Evolutionary conservation across 2,797 vertebrate genomes (phyloP), one percentile per base, ranked within the genome.

Genomic region (Amphiprion clarkii): DNA sequence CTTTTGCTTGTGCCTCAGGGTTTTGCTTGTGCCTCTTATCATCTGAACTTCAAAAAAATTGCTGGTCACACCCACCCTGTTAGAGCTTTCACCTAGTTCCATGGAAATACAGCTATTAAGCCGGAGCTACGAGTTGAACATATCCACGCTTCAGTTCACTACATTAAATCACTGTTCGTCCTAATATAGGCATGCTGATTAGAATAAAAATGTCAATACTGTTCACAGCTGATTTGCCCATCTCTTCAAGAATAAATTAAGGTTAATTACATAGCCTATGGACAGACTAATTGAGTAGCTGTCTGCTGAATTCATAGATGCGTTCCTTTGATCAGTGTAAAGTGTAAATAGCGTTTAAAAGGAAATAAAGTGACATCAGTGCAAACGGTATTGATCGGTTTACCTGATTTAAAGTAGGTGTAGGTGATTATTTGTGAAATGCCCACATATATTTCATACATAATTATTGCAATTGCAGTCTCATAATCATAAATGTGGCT

Each of bases 261-360:
- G 27, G 10, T n/a, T 67, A 17, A 4, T 63, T 49, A 71, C 11
- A 19, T n/a, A 13, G 7, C 4, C 16, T 39, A 33, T 9, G 58
- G 56, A 44, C 17, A 29, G 21, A 59, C 33, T 57, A 64, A 64
- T 55, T 61, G 40, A 67, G 17, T 21, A 19, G 23, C 6, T 8
- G 29, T 5, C 16, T 55, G 23, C 36, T 62, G 23, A 40, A 53
- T 31, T 16, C 70, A 29, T 31, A 36, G 33, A 23, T 55, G 25
- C n/a, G 6, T 31, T 69, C 23, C 36, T 39, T 39, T 46, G 44
- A 46, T 46, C 44, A 16, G 16, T 19, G 44, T 46, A 19, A 46
- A 46, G n/a, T 40, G 39, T 14, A 58, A 31, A 63, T 25, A 31
- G 40, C 49, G 53, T 68, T 73, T 42, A n/a, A 61, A 67, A 49